Evolutionary conservation across 2,888 invertebrate genomes (phyloP), one percentile per base, ranked within the genome.

Genomic region (Stegophylla sp.): DNA sequence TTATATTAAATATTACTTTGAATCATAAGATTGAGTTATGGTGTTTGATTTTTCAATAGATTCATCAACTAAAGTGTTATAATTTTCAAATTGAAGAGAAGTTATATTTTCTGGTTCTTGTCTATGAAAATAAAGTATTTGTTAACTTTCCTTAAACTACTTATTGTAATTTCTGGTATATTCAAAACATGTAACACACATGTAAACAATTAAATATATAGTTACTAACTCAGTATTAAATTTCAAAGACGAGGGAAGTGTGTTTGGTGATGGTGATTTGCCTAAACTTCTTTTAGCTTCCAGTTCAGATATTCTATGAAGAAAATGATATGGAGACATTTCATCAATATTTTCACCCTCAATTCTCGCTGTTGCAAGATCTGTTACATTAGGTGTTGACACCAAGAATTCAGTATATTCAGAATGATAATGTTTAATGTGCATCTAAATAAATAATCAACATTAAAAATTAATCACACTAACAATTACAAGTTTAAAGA

Each of bases 361-460:
- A 4, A 84, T 84, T 83, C 95, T 89, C 0, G 94, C 94, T 84
- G 93, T 93, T 0, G 95, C 95, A 82, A 95, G 87, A 86, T 95
- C 95, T 26, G 93, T 90, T 81, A 95, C 95, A 86, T 95, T 95
- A 0, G 95, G 94, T 0, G 94, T 94, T 0, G 90, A 90, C 3
- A 94, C 94, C 83, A 94, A 87, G 86, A 91, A 91, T 86, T 92
- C 91, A 1, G 91, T 90, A 82, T 93, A 89, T 83, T 94, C 93
- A 1, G 92, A 91, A 87, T 97, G 97, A 86, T 97, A 97, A 86
- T 97, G 96, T 85, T 97, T 97, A 61, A 97, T 93, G 86, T 97
- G 97, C 91, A 96, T 96, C 87, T 87, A 84, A 56, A 81, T 41
- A 48, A 61, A 51, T 51, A 28, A 64, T 45, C n/a, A 41, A 59